Percentiles rank a stretch among this genome's conserved stretches.
Conservation (phyloP, 30 jellyfish, hydroid and myxozoan species). For the Aurelia sp. region DNA sequence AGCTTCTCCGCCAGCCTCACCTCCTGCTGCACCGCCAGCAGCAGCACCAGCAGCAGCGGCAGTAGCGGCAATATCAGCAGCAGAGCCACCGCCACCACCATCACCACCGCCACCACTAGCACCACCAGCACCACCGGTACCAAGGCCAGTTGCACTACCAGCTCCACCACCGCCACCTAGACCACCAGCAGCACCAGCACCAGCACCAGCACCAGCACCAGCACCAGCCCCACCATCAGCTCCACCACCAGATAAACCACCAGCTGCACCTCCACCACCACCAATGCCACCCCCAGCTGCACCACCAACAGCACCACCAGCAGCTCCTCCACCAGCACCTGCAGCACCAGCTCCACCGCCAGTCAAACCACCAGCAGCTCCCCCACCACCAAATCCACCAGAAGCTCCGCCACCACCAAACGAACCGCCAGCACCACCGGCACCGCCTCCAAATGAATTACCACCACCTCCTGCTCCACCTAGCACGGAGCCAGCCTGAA, state of each 20-base stretch:
- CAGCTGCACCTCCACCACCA: constrained; percentile 11
- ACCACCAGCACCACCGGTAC: constrained; percentile 4
- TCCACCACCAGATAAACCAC: constrained; percentile 13
- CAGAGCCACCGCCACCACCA: constrained; percentile 6
- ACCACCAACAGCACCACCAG: constrained; percentile 1
- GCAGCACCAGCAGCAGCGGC: constrained; percentile 33
- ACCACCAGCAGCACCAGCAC: constrained; percentile 6
- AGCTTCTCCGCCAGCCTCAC: constrained; percentile 41
- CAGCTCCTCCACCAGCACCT: constrained; percentile 12
- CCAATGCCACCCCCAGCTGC: too few species aligned
- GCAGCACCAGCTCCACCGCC: constrained; percentile 8
- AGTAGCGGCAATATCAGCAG: constrained; percentile 21
- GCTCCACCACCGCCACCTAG: constrained; percentile 6
- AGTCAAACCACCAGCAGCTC: constrained; percentile 17
- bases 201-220: constrained; percentile 1
- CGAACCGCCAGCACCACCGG: neutral
- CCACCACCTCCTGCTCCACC: constrained; percentile 42
- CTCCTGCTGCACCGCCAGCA: constrained; percentile 51
- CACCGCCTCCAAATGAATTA: constrained; percentile 17
- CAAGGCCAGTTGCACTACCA: constrained; percentile 11
- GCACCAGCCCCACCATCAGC: neutral
- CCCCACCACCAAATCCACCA: constrained; percentile 19
- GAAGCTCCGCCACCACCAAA: constrained; percentile 10
- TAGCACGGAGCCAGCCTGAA: neutral
- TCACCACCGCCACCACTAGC: constrained; percentile 34